phyloP scores from a whole-genome alignment of 2,797 vertebrate genomes.

The Harpagifer antarcticus region DNA sequence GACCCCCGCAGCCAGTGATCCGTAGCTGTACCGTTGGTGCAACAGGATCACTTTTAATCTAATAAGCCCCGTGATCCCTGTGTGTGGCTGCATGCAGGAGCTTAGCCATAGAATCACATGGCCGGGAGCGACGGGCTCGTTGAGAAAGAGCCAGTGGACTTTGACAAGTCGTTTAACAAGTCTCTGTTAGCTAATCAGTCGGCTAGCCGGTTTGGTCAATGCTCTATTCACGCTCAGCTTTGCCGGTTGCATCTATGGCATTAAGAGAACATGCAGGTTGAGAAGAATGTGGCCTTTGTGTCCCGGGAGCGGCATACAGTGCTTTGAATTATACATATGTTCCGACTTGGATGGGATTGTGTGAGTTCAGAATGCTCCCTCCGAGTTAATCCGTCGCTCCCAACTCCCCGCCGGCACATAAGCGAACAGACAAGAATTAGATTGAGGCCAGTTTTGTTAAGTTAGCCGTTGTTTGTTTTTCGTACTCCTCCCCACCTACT shows the following conservation, averaged over 20 bases:
- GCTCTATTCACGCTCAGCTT: slow-evolving; percentile 28
- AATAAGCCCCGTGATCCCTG: slow-evolving; percentile 81
- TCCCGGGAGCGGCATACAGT: slow-evolving; percentile 61
- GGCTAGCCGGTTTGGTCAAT: slow-evolving; percentile 19
- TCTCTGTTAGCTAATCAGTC: slow-evolving; percentile 46
- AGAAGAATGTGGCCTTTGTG: slow-evolving; percentile 59
- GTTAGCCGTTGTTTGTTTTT: slow-evolving; percentile 66
- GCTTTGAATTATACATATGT: slow-evolving; percentile 81
- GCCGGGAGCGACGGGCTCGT: slow-evolving; percentile 47
- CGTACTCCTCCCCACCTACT: slow-evolving; percentile 45
- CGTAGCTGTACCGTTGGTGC: slow-evolving; percentile 67
- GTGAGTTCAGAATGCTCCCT: slow-evolving; percentile 69
- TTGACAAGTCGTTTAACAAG: slow-evolving; percentile 63
- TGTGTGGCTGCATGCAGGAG: slow-evolving; percentile 73
- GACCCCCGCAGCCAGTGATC: slow-evolving; percentile 53
- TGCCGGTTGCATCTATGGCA: slow-evolving; percentile 41
- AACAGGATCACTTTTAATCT: slow-evolving; percentile 84
- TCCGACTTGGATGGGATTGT: slow-evolving; percentile 67
- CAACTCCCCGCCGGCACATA: slow-evolving; percentile 62
- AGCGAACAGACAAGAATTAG: slow-evolving; percentile 70
- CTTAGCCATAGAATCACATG: slow-evolving; percentile 83
- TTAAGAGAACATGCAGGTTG: slow-evolving; percentile 53
- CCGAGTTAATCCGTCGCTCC: slow-evolving; percentile 71
- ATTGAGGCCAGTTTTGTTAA: slow-evolving; percentile 79
- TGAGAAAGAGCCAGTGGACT: slow-evolving; percentile 55